These are phyloP conservation scores for Pseudorhiza aurosa DNA, from an alignment of 30 jellyfish, hydroid and myxozoan genomes.

Conservation along the genomic window DNA sequence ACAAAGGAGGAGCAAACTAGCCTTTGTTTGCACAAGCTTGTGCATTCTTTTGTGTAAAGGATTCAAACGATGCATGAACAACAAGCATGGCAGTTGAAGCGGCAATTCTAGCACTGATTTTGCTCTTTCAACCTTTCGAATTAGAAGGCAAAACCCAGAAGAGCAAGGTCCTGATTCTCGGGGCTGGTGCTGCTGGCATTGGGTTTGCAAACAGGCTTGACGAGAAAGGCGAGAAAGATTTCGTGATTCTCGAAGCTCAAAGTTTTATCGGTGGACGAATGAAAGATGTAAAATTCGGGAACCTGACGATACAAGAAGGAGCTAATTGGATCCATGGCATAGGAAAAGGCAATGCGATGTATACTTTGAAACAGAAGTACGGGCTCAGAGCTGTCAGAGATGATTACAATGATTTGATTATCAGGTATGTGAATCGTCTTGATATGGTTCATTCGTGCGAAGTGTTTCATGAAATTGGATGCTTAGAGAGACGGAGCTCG, in stretches of 20 bases:
- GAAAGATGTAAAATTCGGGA: slow-evolving; percentile 41
- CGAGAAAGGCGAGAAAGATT: slow-evolving; percentile 53
- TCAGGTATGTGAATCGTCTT: slow-evolving; percentile 32
- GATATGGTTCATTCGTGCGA: not conserved
- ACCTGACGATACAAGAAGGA: slow-evolving; percentile 69
- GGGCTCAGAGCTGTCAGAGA: slow-evolving; percentile 38
- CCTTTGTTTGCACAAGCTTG: too few relatives aligned
- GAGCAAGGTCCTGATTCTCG: slow-evolving; percentile 53
- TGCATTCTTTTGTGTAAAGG: too few relatives aligned
- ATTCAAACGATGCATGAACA: too few relatives aligned
- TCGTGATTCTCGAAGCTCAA: slow-evolving; percentile 82
- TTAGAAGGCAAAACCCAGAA: slow-evolving; percentile 10
- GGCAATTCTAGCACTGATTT: not conserved
- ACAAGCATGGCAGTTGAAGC: not conserved
- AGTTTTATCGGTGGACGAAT: slow-evolving; percentile 87
- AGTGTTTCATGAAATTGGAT: not conserved
- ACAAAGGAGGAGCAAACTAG: too few relatives aligned
- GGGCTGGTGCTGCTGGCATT: slow-evolving; percentile 77
- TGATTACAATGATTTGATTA: slow-evolving; percentile 43
- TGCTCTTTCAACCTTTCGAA: not conserved
- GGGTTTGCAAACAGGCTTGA: slow-evolving; percentile 69
- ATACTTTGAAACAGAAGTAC: slow-evolving; percentile 17
- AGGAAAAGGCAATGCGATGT: slow-evolving; percentile 38
- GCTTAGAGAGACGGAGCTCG: too few relatives aligned
- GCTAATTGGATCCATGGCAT: slow-evolving; percentile 95